phyloP scores from a whole-genome alignment of 1,140 invertebrate genomes.

The Vanessa atalanta region DNA sequence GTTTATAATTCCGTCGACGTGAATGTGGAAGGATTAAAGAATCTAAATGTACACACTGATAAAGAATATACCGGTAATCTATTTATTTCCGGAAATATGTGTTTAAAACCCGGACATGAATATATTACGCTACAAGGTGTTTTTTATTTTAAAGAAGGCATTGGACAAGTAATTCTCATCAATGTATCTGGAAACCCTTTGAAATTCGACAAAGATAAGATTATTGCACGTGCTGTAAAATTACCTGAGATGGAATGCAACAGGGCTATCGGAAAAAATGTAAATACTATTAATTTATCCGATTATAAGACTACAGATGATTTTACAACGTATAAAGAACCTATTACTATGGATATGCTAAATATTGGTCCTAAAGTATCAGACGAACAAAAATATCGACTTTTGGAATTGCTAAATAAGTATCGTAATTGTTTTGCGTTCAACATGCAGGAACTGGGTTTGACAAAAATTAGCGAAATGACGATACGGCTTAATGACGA shows the following conservation, averaged over 20 bases:
- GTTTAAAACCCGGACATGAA: constrained; percentile 4
- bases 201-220: background rate
- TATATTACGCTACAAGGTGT: background rate
- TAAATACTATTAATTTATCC: constrained; percentile 2
- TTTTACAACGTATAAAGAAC: background rate
- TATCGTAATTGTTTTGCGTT: constrained; percentile 2
- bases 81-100: background rate
- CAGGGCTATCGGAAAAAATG: background rate
- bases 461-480: constrained; percentile 1
- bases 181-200: background rate
- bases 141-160: background rate
- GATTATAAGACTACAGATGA: background rate
- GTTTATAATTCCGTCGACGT: background rate
- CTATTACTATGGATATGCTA: constrained; percentile 4
- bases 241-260: background rate
- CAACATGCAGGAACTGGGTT: constrained; percentile 1
- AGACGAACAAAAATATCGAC: constrained; percentile 11
- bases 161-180: background rate
- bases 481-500: constrained; percentile 8
- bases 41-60: background rate
- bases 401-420: constrained; percentile 3
- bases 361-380: constrained; percentile 9
- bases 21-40: background rate
- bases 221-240: background rate
- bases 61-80: background rate